phyloP scores from a whole-genome alignment of 2,888 invertebrate genomes.

The Aethes cnicana region DNA sequence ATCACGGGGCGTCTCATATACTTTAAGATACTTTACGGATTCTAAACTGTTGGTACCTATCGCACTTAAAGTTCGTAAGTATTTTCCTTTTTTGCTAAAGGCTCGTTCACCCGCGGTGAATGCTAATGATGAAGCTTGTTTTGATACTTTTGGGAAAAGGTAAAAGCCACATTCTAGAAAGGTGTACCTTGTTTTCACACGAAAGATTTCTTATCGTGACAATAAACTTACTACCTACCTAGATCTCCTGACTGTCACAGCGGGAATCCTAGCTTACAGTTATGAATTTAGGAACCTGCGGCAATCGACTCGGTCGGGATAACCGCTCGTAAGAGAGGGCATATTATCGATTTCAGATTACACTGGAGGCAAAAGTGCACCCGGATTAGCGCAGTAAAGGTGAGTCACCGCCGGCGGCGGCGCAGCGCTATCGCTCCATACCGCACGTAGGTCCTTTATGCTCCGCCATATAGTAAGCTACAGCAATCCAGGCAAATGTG shows the following conservation, averaged over 20 bases:
- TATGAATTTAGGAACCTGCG: conserved; percentile 9
- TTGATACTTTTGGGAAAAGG: too few relatives aligned
- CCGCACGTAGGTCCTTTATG: conserved; percentile 37
- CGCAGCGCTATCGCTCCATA: conserved; percentile 38
- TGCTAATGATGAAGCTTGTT: conserved; percentile 38
- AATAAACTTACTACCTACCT: background rate
- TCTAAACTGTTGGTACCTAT: conserved; percentile 53
- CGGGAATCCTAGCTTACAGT: background rate
- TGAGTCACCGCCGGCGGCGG: conserved; percentile 34
- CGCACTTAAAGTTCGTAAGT: conserved; percentile 48
- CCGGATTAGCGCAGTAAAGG: conserved; percentile 40
- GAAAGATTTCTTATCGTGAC: background rate
- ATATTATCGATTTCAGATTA: conserved; percentile 56
- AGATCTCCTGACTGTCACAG: background rate
- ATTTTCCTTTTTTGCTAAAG: conserved; percentile 42
- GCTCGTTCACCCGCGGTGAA: conserved; percentile 37
- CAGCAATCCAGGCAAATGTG: conserved; percentile 39
- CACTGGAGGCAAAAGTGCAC: conserved; percentile 47
- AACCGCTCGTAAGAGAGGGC: conserved; percentile 34
- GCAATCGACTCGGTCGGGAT: conserved; percentile 28
- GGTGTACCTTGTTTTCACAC: too few relatives aligned
- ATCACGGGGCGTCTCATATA: conserved; percentile 52
- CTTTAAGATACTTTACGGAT: conserved; percentile 45
- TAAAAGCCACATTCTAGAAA: too few relatives aligned
- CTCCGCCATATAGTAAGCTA: conserved; percentile 33